Evolutionary conservation across 2,888 invertebrate genomes (phyloP), one percentile per base, ranked within the genome.

Genomic region (Lordiphosa fenestrarum): DNA sequence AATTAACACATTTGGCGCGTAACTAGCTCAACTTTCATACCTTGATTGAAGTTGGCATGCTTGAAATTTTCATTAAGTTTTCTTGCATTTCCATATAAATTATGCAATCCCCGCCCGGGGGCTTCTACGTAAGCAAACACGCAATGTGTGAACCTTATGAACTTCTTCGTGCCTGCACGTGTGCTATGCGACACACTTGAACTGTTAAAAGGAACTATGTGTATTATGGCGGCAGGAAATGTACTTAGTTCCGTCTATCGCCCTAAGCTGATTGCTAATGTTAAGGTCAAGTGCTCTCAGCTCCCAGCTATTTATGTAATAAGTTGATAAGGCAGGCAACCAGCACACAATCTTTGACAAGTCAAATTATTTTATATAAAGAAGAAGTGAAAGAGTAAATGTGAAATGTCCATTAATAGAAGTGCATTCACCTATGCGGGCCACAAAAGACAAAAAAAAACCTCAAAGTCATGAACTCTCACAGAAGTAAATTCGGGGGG

Each of bases 351-450:
- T 25, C 25, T 25, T 7, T 25, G n/a, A 54, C 41, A 48, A 30
- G 10, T 9, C 30, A 30, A 30, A 30, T 30, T 30, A 10, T 30
- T 30, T 30, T 30, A 30, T 30, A 23, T 7, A 25, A 6, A 25
- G 25, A 25, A 30, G 30, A 30, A 30, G 30, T 47, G 21, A 21
- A 39, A 13, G 42, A 47, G 48, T 21, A 42, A 25, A 15, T 39
- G 46, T 44, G 37, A 44, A 53, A 39, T 15, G 13, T 37, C 13
- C 37, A 37, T 37, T 13, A 37, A 13, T 12, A 37, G 54, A 51
- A 63, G 72, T 67, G 67, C 72, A 65, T 72, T 72, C 64, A 72
- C 72, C 69, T 67, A 63, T 48, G 48, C 37, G 48, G 40, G 40
- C 40, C 12, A 40, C 40, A 40, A 40, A 19, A 10, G 12, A 10